Percentiles rank a stretch among this genome's conserved stretches.
Evolutionary conservation across 2,888 invertebrate genomes (phyloP).

Genomic region (Saturnia pavonia): DNA sequence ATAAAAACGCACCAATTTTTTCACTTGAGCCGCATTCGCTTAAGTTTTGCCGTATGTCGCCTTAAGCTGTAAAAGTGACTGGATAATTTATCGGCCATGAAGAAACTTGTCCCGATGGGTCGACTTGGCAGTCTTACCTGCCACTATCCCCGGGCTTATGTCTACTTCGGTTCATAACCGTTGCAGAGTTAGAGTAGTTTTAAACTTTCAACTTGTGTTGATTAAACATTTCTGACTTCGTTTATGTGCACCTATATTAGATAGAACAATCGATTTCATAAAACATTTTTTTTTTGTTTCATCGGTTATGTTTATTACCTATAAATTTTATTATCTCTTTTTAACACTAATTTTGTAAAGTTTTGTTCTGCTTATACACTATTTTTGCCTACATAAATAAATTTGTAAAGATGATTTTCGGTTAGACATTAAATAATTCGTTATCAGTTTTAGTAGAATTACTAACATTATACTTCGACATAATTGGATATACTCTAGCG

Average conservation of each 20-base stretch:
- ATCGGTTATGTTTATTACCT: not conserved
- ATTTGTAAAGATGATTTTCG: not conserved
- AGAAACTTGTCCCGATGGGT: constrained; percentile 63
- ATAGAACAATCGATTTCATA: too few species aligned
- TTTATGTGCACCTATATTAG: not conserved
- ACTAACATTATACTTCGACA: too few species aligned
- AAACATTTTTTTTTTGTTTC: too few species aligned
- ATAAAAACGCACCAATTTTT: constrained; percentile 25
- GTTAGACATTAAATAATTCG: too few species aligned
- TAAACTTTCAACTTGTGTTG: not conserved
- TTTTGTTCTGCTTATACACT: not conserved
- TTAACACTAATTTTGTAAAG: not conserved
- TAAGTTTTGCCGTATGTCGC: constrained; percentile 72
- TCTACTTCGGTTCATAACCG: not conserved
- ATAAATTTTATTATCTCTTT: not conserved
- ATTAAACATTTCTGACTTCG: not conserved
- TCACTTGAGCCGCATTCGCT: constrained; percentile 26
- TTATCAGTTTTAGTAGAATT: too few species aligned
- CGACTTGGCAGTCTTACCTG: constrained; percentile 65
- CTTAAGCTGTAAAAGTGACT: constrained; percentile 77
- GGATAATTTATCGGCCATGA: constrained; percentile 75
- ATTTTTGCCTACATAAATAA: not conserved
- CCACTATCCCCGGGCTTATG: constrained; percentile 16
- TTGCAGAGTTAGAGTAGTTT: not conserved
- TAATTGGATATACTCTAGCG: too few species aligned